Base-by-base conservation (phyloP, 2,113 vertebrate species). In the Phyllopteryx taeniolatus region DNA sequence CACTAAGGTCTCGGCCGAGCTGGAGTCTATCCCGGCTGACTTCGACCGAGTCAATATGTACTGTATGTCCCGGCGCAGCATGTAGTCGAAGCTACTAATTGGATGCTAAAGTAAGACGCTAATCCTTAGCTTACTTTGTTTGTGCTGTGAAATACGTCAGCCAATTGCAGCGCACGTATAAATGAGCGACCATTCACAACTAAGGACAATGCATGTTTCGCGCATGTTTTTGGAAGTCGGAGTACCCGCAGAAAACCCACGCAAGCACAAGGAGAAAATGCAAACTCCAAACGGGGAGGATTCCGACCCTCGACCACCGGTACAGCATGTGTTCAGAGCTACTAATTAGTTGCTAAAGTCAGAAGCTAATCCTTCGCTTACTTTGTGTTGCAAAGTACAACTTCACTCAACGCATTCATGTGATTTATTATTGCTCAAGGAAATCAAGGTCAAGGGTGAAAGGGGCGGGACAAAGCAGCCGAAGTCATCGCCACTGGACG, bases 391-490 rank as follows among this genome's bases (percentile, higher is more conserved):
- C 47, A 31, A 66, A 66, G 47, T 49, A 46, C 63, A 65, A 65
- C n/a, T 65, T 46, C 2, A 66, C 64, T 88, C 82, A 92, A 91
- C 84, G 33, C 86, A 85, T 92, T 90, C 83, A 88, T 79, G 80
- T 79, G 88, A 90, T 94, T 94, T 94, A 93, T 94, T 94, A 84
- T 80, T 82, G 84, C 87, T 86, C 79, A 79, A 82, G 43, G 88
- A 85, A 78, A 76, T 22, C 27, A 56, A 75, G 77, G 62, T 43
- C 54, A 73, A 73, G 63, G 31, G 42, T 67, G 67, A 73, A 67
- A 46, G 62, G 42, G 54, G 73, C 67, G 39, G 46, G 76, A 79
- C 20, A 72, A 77, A 83, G 79, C 61, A 59, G 70, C 3, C 79
- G 79, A 86, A 86, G 75, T 73, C 11, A 44, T 73, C 77, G 65